Evolutionary conservation across 2,797 vertebrate genomes (phyloP), one percentile per base, ranked within the genome.

Genomic region (Aphelocoma californica): DNA sequence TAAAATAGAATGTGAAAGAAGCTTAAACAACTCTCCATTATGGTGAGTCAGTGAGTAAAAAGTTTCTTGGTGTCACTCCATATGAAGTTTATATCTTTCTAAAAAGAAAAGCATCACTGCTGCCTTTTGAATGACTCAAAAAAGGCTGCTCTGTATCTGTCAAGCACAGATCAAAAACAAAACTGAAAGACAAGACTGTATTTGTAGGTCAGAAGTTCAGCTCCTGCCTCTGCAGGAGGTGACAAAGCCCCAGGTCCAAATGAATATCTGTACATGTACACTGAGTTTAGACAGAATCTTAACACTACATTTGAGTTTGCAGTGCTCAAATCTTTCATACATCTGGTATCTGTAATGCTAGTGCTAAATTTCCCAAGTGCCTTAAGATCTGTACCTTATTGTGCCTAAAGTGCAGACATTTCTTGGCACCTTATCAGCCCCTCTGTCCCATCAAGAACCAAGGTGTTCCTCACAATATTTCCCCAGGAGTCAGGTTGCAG

Each of bases 391-490:
- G 23, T 32, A 72, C 10, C 2, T 28, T 64, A 69, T 66, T 70
- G 31, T 60, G 9, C 32, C 57, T 48, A 9, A 62, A 71, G 9
- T 53, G 25, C 3, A 78, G 36, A 19, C 6, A 13, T 24, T 26
- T 72, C 47, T 72, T 38, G 17, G 5, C 24, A 78, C 4, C 3
- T 74, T 81, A 67, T 86, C 20, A 71, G 14, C 1, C 1, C 5
- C 1, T 44, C 2, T 2, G 16, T 40, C 40, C 31, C 48, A 58
- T 6, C 15, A 28, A 34, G 28, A 77, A 34, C 16, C 0, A 0
- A n/a, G 23, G 4, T 1, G 1, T 21, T 86, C 19, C 57, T 50
- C 8, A 58, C 14, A 10, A 0, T 56, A 38, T 80, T 80, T 72
- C 51, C 15, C 14, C 3, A 2, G 8, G 2, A 1, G 21, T 31